phyloP scores from a whole-genome alignment of 2,888 invertebrate species.

The Thereva unica region DNA sequence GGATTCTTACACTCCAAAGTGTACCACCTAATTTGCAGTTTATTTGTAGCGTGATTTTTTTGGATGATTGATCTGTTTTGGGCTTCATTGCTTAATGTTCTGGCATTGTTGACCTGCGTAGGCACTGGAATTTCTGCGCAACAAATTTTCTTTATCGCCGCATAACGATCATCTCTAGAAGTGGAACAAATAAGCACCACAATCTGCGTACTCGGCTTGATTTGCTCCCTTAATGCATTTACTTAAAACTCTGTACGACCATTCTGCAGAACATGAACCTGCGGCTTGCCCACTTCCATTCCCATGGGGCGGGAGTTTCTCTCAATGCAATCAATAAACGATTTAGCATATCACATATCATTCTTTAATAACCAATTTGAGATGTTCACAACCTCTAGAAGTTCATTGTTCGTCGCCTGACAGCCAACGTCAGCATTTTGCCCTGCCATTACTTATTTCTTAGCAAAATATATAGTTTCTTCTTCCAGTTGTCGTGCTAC shows the following conservation, averaged over 20 bases:
- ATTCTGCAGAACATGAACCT: slow-evolving; percentile 63
- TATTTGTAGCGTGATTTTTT: slow-evolving; percentile 90
- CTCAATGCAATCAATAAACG: slow-evolving; percentile 62
- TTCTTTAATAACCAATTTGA: slow-evolving; percentile 71
- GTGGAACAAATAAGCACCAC: slow-evolving; percentile 82
- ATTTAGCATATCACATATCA: slow-evolving; percentile 63
- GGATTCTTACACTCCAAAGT: slow-evolving; percentile 83
- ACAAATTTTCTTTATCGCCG: slow-evolving; percentile 85
- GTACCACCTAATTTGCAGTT: slow-evolving; percentile 94
- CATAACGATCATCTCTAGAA: slow-evolving; percentile 80
- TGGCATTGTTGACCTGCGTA: slow-evolving; percentile 80
- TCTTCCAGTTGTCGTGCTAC: slow-evolving; percentile 67
- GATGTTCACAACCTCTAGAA: slow-evolving; percentile 71
- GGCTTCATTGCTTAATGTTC: slow-evolving; percentile 70
- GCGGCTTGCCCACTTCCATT: slow-evolving; percentile 67
- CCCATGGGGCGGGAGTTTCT: slow-evolving; percentile 70
- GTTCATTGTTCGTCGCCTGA: slow-evolving; percentile 64
- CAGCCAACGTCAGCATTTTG: slow-evolving; percentile 74
- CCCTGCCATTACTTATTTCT: slow-evolving; percentile 54
- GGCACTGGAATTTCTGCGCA: slow-evolving; percentile 81
- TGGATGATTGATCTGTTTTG: slow-evolving; percentile 79
- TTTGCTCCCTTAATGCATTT: slow-evolving; percentile 62
- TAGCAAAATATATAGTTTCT: slow-evolving; percentile 71
- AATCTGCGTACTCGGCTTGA: slow-evolving; percentile 63
- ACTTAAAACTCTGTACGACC: slow-evolving; percentile 76